Percentiles rank a stretch among this genome's conserved stretches.
Evolutionary conservation across 2,113 vertebrate species (phyloP).

Genomic region (Pterocles gutturalis): DNA sequence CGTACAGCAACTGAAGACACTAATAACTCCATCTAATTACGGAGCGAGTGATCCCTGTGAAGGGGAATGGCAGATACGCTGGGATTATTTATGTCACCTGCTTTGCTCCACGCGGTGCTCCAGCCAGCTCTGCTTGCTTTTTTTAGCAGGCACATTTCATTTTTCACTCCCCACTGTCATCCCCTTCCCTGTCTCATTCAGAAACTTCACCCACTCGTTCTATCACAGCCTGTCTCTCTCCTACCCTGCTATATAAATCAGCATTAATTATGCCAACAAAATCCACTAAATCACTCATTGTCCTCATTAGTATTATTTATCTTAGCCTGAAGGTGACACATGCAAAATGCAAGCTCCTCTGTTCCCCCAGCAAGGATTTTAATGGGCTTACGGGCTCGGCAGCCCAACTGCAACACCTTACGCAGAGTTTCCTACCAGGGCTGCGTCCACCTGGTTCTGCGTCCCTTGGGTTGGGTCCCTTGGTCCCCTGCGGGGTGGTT

Average conservation of each 20-base stretch:
- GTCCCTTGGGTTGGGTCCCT: neutral
- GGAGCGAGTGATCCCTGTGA: neutral
- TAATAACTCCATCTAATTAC: constrained; percentile 31
- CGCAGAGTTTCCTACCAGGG: neutral
- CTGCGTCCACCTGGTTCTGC: neutral
- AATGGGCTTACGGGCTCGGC: neutral
- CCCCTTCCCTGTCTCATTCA: constrained; percentile 30
- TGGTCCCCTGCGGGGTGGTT: neutral
- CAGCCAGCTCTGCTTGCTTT: neutral
- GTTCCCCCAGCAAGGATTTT: neutral
- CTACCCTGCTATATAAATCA: constrained; percentile 17
- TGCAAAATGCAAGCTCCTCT: neutral
- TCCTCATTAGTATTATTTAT: constrained; percentile 56
- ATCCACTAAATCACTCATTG: constrained; percentile 37
- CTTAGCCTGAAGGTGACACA: neutral
- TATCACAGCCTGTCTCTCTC: neutral
- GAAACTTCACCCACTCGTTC: neutral
- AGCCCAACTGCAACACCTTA: neutral
- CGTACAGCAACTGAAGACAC: neutral
- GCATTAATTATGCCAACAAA: constrained; percentile 28
- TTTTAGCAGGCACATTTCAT: constrained; percentile 59
- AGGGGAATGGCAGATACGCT: neutral
- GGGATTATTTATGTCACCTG: constrained; percentile 40
- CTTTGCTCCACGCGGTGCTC: neutral
- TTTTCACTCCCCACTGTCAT: constrained; percentile 59